phyloP scores from a whole-genome alignment of 2,113 vertebrate genomes.

The Pagrus major region DNA sequence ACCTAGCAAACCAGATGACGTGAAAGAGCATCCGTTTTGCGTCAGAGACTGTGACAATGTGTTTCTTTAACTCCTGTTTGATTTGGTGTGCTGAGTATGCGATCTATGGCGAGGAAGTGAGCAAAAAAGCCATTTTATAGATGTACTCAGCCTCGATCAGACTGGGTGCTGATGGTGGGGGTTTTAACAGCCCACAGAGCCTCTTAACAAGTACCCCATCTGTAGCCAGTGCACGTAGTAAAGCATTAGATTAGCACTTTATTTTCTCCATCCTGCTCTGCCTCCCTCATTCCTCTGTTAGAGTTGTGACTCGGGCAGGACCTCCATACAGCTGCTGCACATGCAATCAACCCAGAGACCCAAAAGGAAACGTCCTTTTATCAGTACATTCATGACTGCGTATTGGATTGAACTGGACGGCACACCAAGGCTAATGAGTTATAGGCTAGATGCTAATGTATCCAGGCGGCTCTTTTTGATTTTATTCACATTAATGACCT shows the following conservation, averaged over 20 bases:
- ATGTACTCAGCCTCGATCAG: slow-evolving; percentile 16
- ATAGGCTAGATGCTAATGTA: slow-evolving; percentile 8
- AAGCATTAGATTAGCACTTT: slow-evolving; percentile 60
- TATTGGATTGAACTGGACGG: not conserved
- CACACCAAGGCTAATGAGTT: slow-evolving; percentile 27
- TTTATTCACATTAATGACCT: not conserved
- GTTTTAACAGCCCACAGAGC: slow-evolving; percentile 39
- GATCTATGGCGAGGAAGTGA: slow-evolving; percentile 24
- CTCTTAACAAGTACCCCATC: slow-evolving; percentile 42
- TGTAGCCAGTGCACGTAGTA: slow-evolving; percentile 41
- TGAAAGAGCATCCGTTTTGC: not conserved
- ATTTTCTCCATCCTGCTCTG: slow-evolving; percentile 30
- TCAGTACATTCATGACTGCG: slow-evolving; percentile 28
- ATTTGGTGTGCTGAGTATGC: slow-evolving; percentile 10
- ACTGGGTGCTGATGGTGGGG: not conserved
- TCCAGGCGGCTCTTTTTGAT: not conserved
- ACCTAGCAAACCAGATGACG: not conserved
- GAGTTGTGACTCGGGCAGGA: slow-evolving; percentile 29
- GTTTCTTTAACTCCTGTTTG: slow-evolving; percentile 13
- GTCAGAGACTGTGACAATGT: not conserved
- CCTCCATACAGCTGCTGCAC: slow-evolving; percentile 24
- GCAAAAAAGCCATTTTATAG: slow-evolving; percentile 13
- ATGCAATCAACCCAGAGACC: slow-evolving; percentile 26
- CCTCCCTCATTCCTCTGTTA: slow-evolving; percentile 19
- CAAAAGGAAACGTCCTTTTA: slow-evolving; percentile 15